Evolutionary conservation across 1,140 invertebrate species (phyloP).

Genomic region (Aphidius ervi): DNA sequence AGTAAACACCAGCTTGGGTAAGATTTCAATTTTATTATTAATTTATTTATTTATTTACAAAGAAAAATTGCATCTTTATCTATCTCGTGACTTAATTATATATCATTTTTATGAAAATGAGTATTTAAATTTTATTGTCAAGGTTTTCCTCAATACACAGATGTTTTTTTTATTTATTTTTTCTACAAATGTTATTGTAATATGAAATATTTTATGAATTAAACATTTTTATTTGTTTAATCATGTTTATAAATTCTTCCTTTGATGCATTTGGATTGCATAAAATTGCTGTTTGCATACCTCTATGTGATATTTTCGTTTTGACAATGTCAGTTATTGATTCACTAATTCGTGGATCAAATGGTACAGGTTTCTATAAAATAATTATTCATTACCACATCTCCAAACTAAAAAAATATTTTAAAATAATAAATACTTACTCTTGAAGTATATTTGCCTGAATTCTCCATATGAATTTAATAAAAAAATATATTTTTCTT

Average conservation of each 20-base stretch:
- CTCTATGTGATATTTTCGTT: conserved; percentile 27
- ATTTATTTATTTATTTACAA: no score
- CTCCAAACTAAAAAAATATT: not conserved
- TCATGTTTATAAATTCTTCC: conserved; percentile 29
- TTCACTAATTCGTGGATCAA: conserved; percentile 27
- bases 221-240: conserved; percentile 24
- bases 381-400: not conserved
- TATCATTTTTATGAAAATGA: no score
- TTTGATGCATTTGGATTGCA: conserved; percentile 25
- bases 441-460: not conserved
- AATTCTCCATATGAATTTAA: not conserved
- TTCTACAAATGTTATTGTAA: not conserved
- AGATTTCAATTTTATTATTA: no score
- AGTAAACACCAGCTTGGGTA: no score
- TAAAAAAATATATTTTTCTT: not conserved
- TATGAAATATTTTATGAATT: conserved; percentile 6
- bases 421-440: not conserved
- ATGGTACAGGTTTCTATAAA: not conserved
- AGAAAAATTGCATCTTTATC: no score
- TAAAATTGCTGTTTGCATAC: conserved; percentile 31
- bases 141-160: no score
- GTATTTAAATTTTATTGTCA: no score
- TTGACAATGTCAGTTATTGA: conserved; percentile 29
- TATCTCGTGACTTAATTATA: no score
- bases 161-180: conserved; percentile 5